A percentile compares a stretch with the other conserved stretches of the same genome.
These are phyloP conservation scores for Orientallactaga bullata DNA, from an alignment of 2,113 vertebrate species.

Conservation along the genomic window DNA sequence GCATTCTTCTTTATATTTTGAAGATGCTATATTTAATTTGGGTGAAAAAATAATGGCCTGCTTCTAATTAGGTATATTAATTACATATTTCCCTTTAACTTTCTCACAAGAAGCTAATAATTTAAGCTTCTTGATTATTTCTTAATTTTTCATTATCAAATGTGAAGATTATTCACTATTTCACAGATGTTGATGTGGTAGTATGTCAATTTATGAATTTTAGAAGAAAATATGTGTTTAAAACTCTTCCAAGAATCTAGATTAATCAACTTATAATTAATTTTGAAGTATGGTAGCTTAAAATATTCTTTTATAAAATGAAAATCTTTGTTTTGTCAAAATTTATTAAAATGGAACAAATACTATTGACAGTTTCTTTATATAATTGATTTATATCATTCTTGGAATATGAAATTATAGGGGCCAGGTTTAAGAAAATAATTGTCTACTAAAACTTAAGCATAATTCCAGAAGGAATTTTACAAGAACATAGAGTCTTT, in stretches of 20 bases:
- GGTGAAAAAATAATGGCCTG: not conserved
- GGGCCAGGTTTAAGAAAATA: not conserved
- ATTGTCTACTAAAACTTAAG: not conserved
- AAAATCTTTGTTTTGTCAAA: constrained; percentile 24
- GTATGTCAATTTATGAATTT: constrained; percentile 66
- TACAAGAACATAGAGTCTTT: not conserved
- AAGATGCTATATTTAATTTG: constrained; percentile 5
- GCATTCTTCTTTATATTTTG: constrained; percentile 10
- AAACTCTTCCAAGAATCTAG: constrained; percentile 33
- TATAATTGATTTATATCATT: not conserved
- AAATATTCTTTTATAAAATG: constrained; percentile 29
- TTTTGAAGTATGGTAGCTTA: constrained; percentile 58
- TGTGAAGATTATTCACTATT: constrained; percentile 45
- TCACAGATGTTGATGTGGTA: constrained; percentile 60
- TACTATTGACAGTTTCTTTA: not conserved
- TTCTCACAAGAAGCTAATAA: not conserved
- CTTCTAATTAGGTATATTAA: not conserved
- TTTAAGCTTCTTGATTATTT: constrained; percentile 30
- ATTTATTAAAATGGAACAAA: not conserved
- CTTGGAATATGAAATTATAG: constrained; percentile 28
- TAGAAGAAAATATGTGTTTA: constrained; percentile 55
- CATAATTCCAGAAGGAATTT: constrained; percentile 34
- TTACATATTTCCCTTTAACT: constrained; percentile 13
- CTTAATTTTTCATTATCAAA: constrained; percentile 40
- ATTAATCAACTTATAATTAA: constrained; percentile 19